Conservation (phyloP, 1,140 invertebrate genomes). For the Leptinotarsa lineolata region DNA sequence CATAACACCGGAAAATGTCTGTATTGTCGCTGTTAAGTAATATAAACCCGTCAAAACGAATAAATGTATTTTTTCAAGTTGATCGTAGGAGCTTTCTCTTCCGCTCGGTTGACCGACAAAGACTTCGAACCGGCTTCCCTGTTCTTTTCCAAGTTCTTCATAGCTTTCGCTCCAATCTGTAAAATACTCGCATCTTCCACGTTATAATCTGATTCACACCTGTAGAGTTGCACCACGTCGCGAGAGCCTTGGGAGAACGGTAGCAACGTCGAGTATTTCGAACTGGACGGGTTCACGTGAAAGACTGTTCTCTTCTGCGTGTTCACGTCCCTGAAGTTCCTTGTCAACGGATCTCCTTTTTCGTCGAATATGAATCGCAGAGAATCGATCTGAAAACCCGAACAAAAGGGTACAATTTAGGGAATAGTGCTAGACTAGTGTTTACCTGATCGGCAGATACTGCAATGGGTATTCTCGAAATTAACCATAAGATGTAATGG, state of each 20-base stretch:
- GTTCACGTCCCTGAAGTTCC: slow-evolving; percentile 49
- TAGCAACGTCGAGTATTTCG: slow-evolving; percentile 47
- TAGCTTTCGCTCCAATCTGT: neutral
- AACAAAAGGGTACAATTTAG: too few relatives aligned
- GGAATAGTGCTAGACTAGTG: neutral
- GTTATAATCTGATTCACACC: neutral
- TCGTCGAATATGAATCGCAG: slow-evolving; percentile 48
- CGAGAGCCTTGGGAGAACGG: slow-evolving; percentile 22
- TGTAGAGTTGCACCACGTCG: slow-evolving; percentile 11
- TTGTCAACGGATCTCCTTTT: slow-evolving; percentile 45
- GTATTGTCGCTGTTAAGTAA: slow-evolving; percentile 61
- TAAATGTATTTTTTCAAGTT: too few relatives aligned
- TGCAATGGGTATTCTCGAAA: slow-evolving; percentile 49
- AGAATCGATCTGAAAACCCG: slow-evolving; percentile 43
- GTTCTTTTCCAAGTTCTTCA: too few relatives aligned
- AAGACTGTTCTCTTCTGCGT: slow-evolving; percentile 39
- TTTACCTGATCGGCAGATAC: slow-evolving; percentile 52
- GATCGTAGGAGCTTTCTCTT: too few relatives aligned
- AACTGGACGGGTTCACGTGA: slow-evolving; percentile 48
- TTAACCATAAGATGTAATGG: slow-evolving; percentile 54
- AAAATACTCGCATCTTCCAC: neutral
- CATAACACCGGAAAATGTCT: slow-evolving; percentile 79
- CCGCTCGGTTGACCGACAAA: too few relatives aligned
- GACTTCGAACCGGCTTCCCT: too few relatives aligned
- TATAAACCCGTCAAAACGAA: neutral